Percentiles rank a stretch among this genome's conserved stretches.
Conservation (phyloP, 2,797 vertebrate genomes). For the Pachyuromys duprasi region DNA sequence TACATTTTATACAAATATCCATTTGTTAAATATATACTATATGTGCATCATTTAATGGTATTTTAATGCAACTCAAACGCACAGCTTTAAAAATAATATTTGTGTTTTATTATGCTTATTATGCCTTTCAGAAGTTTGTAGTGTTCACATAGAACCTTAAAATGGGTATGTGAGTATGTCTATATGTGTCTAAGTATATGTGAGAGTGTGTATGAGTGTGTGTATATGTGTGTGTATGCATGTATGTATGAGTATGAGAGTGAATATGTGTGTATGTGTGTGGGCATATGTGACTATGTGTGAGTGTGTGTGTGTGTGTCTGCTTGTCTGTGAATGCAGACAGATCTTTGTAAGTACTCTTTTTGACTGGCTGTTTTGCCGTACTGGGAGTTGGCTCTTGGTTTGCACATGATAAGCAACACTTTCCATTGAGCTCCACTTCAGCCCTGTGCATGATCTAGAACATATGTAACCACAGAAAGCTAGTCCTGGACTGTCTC, state of each 20-base stretch:
- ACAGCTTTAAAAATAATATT: not conserved
- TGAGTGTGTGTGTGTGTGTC: not conserved
- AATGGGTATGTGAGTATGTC: not conserved
- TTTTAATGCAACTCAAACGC: not conserved
- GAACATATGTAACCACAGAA: not conserved
- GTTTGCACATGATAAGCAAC: not conserved
- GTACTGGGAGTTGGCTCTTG: not conserved
- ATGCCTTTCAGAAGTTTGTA: not conserved
- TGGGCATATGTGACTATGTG: not conserved
- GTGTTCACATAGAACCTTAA: not conserved
- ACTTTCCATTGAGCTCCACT: not conserved
- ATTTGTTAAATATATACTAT: not conserved
- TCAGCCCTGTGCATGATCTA: not conserved
- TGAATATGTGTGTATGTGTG: not conserved
- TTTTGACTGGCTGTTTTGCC: not conserved
- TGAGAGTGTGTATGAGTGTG: not conserved
- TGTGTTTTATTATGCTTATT: not conserved
- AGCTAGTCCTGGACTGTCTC: not conserved
- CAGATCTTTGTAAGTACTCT: not conserved
- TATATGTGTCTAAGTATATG: no score
- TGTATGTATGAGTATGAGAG: not conserved
- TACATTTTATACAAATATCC: not conserved
- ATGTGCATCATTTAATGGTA: not conserved
- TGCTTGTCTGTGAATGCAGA: not conserved
- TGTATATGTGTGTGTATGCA: not conserved